Base-by-base conservation (phyloP, 2,797 vertebrate genomes). In the Synanceia verrucosa region DNA sequence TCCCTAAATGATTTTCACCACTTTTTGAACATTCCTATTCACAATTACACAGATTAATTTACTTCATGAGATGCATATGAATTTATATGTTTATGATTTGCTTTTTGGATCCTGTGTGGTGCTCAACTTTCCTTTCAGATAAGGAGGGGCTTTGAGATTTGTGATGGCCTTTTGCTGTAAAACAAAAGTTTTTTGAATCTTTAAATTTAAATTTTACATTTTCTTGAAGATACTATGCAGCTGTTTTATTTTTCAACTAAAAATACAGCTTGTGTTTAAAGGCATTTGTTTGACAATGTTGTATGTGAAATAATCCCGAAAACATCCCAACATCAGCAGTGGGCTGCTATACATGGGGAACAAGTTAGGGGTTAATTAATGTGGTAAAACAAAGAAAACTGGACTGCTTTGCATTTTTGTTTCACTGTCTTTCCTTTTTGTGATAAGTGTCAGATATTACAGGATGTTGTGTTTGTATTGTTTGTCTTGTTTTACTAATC, bases 401-500 rank as follows among this genome's bases (percentile, higher is more conserved):
- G 36, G 39, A 28, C 41, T 36, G 16, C 62, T 57, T 72, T 47
- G 6, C 14, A 24, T 3, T 36, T 29, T 28, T 65, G 28, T 68
- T 65, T 53, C n/a, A 52, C n/a, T 9, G 52, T 39, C 33, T 44
- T 58, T 68, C 3, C 61, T 51, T 79, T 62, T 19, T 43, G 3
- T 34, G 34, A 47, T 41, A 33, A 13, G 7, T 1, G 8, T 47
- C 9, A 14, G 50, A 44, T 34, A 47, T 62, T 51, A 39, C 13
- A 21, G 53, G 47, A 68, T 47, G 62, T 53, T 46, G 60, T n/a
- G 62, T 71, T 50, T 46, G 23, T 29, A 6, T 41, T 41, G 51
- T 28, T 78, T 69, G 39, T 57, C 34, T 75, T 51, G 51, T 65
- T 23, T 63, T 53, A 36, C 24, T 6, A 52, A 52, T 60, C 52